phyloP scores from a whole-genome alignment of 2,797 vertebrate genomes.

The Phaenicophaeus curvirostris region DNA sequence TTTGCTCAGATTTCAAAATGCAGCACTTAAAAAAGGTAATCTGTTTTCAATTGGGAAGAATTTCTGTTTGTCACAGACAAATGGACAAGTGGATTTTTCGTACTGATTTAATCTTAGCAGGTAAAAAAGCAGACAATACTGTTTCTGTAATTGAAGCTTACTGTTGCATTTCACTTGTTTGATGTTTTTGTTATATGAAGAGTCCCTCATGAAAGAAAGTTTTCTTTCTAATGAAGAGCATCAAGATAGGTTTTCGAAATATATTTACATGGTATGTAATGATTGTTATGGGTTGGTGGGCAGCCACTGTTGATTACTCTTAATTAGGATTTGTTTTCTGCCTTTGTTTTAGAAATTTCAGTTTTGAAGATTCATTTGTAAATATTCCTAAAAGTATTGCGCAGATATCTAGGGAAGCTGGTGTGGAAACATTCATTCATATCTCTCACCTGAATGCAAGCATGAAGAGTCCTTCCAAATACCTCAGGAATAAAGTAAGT shows the following conservation, averaged over 20 bases:
- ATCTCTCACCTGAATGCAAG: constrained; percentile 94
- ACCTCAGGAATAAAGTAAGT: constrained; percentile 92
- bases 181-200: not conserved
- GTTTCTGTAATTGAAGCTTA: not conserved
- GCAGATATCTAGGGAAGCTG: constrained; percentile 82
- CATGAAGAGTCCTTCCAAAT: constrained; percentile 90
- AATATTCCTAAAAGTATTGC: constrained; percentile 89
- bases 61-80: not conserved
- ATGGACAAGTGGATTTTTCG: not conserved
- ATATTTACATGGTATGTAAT: not conserved
- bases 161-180: not conserved
- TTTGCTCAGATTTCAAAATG: not conserved
- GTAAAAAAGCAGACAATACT: not conserved
- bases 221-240: not conserved
- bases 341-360: constrained; percentile 84
- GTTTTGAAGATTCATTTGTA: constrained; percentile 88
- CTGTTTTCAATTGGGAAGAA: not conserved
- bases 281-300: not conserved
- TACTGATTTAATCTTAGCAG: not conserved
- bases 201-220: not conserved
- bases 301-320: not conserved
- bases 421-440: constrained; percentile 89
- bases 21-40: not conserved
- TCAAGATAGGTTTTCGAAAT: not conserved
- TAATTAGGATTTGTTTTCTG: not conserved